These are phyloP conservation scores for Cantharis rufa DNA, from an alignment of 2,888 invertebrate genomes.

Conservation along the genomic window DNA sequence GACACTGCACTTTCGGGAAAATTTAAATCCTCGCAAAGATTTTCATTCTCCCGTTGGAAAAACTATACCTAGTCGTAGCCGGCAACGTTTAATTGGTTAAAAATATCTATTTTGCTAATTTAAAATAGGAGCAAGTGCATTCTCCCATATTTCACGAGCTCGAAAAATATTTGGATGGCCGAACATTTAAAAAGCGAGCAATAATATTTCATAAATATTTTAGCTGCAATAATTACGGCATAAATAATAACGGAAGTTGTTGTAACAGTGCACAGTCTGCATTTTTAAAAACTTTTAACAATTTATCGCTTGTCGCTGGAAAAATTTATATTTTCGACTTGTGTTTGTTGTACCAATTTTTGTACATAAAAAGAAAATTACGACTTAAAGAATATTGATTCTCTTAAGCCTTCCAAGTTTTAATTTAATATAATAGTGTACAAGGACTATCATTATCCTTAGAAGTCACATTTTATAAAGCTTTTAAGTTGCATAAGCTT, in stretches of 20 bases:
- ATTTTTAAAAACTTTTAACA: not conserved
- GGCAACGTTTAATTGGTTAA: not conserved
- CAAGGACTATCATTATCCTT: not conserved
- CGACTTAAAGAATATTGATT: not conserved
- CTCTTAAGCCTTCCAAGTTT: not conserved
- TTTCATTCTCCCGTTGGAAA: not conserved
- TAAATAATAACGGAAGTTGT: not conserved
- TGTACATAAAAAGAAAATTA: not conserved
- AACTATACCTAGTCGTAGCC: not conserved
- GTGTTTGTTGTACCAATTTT: not conserved
- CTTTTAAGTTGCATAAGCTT: not conserved
- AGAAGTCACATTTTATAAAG: not conserved
- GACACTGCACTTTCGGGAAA: not conserved
- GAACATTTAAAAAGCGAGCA: not conserved
- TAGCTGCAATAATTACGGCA: not conserved
- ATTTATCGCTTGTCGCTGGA: not conserved
- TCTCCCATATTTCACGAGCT: not conserved
- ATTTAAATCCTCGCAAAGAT: not conserved
- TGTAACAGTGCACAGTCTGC: not conserved
- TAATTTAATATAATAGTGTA: not conserved
- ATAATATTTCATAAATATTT: not conserved
- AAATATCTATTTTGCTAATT: not conserved
- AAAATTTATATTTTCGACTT: not conserved
- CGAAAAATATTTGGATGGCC: not conserved
- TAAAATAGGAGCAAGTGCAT: not conserved